These are phyloP conservation scores for Acanthaster planci DNA, from an alignment of 35 echinoderm and acorn worm genomes.

Conservation along the genomic window DNA sequence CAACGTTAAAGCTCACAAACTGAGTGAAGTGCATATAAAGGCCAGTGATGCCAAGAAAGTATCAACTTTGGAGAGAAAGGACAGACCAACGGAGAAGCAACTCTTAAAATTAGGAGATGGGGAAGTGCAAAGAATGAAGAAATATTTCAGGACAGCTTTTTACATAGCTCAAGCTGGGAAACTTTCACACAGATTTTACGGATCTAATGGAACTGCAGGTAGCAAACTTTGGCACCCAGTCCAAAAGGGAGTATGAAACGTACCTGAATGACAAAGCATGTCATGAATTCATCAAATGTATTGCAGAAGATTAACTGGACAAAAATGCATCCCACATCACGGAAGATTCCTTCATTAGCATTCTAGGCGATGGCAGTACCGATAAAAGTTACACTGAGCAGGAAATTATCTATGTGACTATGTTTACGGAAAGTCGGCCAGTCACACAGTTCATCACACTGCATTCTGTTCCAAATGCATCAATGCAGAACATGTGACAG, in stretches of 20 bases:
- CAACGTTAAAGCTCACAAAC: slow-evolving; percentile 8
- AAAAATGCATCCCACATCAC: not conserved
- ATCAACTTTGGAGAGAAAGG: slow-evolving; percentile 7
- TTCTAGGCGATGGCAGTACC: slow-evolving; percentile 21
- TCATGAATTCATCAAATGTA: slow-evolving; percentile 28
- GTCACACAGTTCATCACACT: slow-evolving; percentile 26
- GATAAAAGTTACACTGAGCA: slow-evolving; percentile 10
- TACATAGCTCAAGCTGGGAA: slow-evolving; percentile 25
- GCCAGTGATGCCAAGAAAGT: slow-evolving; percentile 4
- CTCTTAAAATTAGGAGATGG: slow-evolving; percentile 16
- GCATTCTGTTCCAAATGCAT: slow-evolving; percentile 10
- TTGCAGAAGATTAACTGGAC: slow-evolving; percentile 22
- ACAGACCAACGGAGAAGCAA: slow-evolving; percentile 32
- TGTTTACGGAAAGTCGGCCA: slow-evolving; percentile 19
- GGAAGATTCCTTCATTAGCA: slow-evolving; percentile 22
- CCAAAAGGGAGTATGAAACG: not conserved
- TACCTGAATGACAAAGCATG: slow-evolving; percentile 19
- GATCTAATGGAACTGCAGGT: slow-evolving; percentile 18
- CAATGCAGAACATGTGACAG: slow-evolving; percentile 22
- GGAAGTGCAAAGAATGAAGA: slow-evolving; percentile 40
- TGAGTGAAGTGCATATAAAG: not conserved
- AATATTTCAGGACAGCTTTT: slow-evolving; percentile 29
- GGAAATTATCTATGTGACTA: slow-evolving; percentile 28
- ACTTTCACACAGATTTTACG: slow-evolving; percentile 24
- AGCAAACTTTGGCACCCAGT: not conserved